Base-by-base conservation (phyloP, 2,888 invertebrate genomes). In the Himalopsyche kuldschensis region DNA sequence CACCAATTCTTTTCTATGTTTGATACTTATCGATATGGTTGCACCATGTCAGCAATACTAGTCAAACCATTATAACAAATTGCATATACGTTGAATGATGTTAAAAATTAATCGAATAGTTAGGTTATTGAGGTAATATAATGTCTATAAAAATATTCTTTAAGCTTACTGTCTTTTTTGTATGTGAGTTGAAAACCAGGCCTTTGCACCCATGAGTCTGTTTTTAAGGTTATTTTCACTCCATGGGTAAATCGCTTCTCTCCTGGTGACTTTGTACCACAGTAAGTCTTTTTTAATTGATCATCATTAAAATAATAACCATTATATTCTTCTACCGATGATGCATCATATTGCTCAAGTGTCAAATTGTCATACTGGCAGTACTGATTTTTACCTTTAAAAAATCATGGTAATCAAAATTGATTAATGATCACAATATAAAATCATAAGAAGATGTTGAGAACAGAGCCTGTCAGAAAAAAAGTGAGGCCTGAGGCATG, bases 101-200 rank as follows among this genome's bases (percentile, higher is more conserved):
- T 35, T 35, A 10, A 41, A 2, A 10, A 10, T 8, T 41, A 41
- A 41, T 41, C 15, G 4, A 41, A 41, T 41, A 41, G 15, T 41
- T 15, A 35, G 35, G 35, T 10, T 35, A 8, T 1, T 35, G 10
- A 35, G 35, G 10, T 35, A 10, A 35, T 10, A 5, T 35, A 6
- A 8, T 35, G n/a, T 10, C 1, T 8, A 41, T 41, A 41, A 3
- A 15, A 15, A 15, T 41, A 15, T 15, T 41, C 15, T 41, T 41
- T 41, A 15, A 4, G 69, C 84, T 80, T 93, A 85, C 85, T 89
- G 85, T 92, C 93, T 6, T 92, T 88, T 79, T 90, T 90, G 88
- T 94, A 96, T 15, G 91, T 90, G 35, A 95, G 87, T 88, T 91
- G 91, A 87, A 95, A 95, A 8, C 95, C 95, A 87, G 88, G 91